Base-by-base conservation (phyloP, 2,113 vertebrate species). In the Passer montanus region DNA sequence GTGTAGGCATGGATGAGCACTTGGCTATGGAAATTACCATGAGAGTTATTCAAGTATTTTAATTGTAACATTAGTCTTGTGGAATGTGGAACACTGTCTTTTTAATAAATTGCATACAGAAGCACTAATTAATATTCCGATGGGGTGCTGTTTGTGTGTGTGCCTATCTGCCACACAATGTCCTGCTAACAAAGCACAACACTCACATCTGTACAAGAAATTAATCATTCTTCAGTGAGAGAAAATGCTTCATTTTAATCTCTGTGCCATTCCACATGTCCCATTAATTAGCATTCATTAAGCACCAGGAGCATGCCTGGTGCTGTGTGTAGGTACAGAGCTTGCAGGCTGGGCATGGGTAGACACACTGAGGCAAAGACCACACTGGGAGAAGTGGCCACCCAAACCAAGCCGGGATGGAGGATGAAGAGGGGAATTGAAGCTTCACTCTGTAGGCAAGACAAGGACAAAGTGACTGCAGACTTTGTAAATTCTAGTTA, bases 81-180 rank as follows among this genome's bases (percentile, higher is more conserved):
- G 84, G 84, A 91, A 95, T 96, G 93, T 91, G 52, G 41, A 94
- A 75, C 28, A 24, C 49, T 79, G 82, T 87, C 63, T 94, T 96
- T 92, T 66, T 91, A 96, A 94, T 74, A 41, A 90, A 73, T 94
- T 90, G 35, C 44, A 87, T 84, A 93, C 23, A 59, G 43, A 81
- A 87, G 20, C 41, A 59, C 55, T 69, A 73, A 96, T 97, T 94
- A 80, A 44, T 87, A 94, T 95, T 96, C 92, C 0, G 0, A 37
- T 1, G 7, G 73, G n/a, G 20, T 84, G 69, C 31, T 94, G 76
- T 87, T 87, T 91, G 62, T 91, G 52, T 87, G 64, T 72, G n/a
- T 81, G 63, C 37, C 82, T 84, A 43, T 89, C 60, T 96, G 84
- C 67, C 60, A 75, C 0, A 28, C 49, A 35, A n/a, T 12, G 12